Conservation (phyloP, 2,888 invertebrate genomes). For the Azorinus chamasolen region DNA sequence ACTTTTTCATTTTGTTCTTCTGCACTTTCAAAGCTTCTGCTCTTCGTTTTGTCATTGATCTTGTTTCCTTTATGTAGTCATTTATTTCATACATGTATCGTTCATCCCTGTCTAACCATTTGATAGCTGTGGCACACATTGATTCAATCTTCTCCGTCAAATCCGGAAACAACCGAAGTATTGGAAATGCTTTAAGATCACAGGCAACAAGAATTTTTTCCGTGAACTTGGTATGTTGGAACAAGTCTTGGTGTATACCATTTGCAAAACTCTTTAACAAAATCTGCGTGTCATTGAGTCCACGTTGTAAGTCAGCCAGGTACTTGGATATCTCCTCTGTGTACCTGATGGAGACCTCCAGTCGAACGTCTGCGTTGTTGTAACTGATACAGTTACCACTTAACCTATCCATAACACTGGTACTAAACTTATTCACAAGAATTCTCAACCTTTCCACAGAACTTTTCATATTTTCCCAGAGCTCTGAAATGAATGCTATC, state of each 20-base stretch:
- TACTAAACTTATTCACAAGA: constrained; percentile 76
- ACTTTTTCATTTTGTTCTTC: constrained; percentile 80
- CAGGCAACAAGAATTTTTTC: constrained; percentile 79
- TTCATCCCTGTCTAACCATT: constrained; percentile 83
- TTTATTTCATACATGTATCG: constrained; percentile 83
- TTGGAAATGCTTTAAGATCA: constrained; percentile 83
- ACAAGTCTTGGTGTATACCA: constrained; percentile 79
- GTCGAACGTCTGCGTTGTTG: constrained; percentile 70
- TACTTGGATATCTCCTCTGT: constrained; percentile 77
- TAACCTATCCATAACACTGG: constrained; percentile 77
- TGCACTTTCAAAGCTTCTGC: constrained; percentile 77
- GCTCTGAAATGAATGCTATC: constrained; percentile 77
- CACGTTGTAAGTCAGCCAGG: constrained; percentile 71
- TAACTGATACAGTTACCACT: constrained; percentile 80
- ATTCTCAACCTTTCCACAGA: constrained; percentile 72
- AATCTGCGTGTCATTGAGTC: constrained; percentile 71
- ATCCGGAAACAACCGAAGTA: constrained; percentile 82
- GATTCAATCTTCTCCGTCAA: constrained; percentile 77
- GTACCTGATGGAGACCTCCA: constrained; percentile 79
- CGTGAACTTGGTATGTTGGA: constrained; percentile 76
- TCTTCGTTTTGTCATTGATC: constrained; percentile 75
- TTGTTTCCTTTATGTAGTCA: constrained; percentile 80
- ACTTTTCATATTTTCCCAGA: constrained; percentile 81
- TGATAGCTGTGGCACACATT: constrained; percentile 75
- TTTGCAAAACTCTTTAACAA: constrained; percentile 77